A percentile compares a stretch with the other conserved stretches of the same genome.
Evolutionary conservation across 2,797 vertebrate species (phyloP).

Genomic region (Aphelocoma californica): DNA sequence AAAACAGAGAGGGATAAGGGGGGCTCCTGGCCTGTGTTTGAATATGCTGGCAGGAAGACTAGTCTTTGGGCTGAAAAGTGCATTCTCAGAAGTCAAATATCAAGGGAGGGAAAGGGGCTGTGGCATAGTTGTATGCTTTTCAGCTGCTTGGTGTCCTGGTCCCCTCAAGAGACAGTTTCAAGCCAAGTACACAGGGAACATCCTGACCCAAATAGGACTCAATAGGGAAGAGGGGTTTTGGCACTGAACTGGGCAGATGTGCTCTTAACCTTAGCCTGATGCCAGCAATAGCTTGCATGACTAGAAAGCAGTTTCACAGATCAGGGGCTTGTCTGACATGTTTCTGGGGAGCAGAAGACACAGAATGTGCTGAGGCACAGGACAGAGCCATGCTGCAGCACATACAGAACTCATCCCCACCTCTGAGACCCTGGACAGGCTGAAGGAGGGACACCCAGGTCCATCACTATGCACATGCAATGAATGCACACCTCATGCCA

Average conservation of each 20-base stretch:
- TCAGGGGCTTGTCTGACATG: not conserved
- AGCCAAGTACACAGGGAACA: not conserved
- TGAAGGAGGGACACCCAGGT: not conserved
- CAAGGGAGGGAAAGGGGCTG: not conserved
- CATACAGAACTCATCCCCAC: not conserved
- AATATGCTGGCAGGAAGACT: not conserved
- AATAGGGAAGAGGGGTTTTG: not conserved
- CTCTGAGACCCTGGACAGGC: not conserved
- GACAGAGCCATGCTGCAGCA: not conserved
- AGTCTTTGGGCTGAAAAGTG: not conserved
- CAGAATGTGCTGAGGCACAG: not conserved
- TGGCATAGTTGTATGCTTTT: not conserved
- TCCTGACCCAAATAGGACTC: not conserved
- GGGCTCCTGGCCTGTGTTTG: not conserved
- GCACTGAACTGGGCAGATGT: not conserved
- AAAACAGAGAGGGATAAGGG: not conserved
- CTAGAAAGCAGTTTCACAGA: not conserved
- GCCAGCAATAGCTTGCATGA: not conserved
- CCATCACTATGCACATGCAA: rapidly evolving
- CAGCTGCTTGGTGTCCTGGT: not conserved
- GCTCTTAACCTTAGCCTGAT: not conserved
- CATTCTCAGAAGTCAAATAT: not conserved
- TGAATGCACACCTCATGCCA: not conserved
- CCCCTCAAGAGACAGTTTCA: not conserved
- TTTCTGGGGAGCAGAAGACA: not conserved